Conservation (phyloP, 2,113 vertebrate genomes). For the Megaceryle maxima region DNA sequence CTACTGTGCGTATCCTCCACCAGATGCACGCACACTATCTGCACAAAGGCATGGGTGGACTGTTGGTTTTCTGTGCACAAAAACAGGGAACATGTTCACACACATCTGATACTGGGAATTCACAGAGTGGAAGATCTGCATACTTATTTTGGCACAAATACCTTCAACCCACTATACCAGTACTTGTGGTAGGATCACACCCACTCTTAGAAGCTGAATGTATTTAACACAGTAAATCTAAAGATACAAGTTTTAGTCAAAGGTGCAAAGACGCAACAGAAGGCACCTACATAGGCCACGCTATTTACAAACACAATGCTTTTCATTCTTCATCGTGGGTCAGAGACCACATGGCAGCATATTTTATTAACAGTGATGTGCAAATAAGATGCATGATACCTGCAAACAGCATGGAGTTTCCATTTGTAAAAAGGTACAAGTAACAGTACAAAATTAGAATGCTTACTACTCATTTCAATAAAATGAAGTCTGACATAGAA, state of each 20-base stretch:
- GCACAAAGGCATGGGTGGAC: background rate
- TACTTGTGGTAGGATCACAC: background rate
- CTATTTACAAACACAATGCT: background rate
- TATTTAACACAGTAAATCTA: background rate
- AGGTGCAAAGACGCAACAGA: background rate
- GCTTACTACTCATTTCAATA: slow-evolving; percentile 71
- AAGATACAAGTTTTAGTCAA: background rate
- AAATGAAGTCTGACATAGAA: slow-evolving; percentile 78
- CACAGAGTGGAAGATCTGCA: background rate
- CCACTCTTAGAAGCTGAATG: background rate
- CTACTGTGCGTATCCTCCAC: background rate
- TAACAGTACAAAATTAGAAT: slow-evolving; percentile 68
- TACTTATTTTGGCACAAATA: background rate
- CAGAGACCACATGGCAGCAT: slow-evolving; percentile 53
- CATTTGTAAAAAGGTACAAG: slow-evolving; percentile 63
- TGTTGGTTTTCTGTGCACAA: background rate
- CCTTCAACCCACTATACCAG: background rate
- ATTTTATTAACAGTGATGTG: slow-evolving; percentile 74
- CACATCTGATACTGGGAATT: background rate
- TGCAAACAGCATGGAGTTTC: slow-evolving; percentile 42
- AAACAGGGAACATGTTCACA: rapidly evolving
- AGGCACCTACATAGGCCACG: background rate
- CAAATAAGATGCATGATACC: slow-evolving; percentile 71
- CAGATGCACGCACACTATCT: background rate
- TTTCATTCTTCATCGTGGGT: background rate